These are phyloP conservation scores for Penaeus monodon DNA, from an alignment of 2,888 invertebrate species.

Conservation along the genomic window DNA sequence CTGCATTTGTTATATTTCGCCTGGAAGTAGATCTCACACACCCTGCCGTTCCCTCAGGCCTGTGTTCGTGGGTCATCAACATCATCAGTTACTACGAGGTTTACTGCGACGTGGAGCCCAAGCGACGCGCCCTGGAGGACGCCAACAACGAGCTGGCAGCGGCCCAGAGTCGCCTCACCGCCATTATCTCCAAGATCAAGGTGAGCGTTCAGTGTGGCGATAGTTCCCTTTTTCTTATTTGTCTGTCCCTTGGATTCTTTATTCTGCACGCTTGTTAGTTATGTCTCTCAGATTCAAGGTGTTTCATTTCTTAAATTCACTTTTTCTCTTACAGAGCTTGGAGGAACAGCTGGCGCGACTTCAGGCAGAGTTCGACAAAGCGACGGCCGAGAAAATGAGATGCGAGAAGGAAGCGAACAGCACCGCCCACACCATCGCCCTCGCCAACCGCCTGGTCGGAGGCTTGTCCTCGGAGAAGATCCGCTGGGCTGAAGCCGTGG, in stretches of 20 bases:
- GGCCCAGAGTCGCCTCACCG: conserved; percentile 87
- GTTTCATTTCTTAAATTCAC: too few species aligned
- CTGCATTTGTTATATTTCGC: too few species aligned
- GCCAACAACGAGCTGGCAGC: conserved; percentile 92
- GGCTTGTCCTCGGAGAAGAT: conserved; percentile 96
- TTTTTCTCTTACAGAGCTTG: conserved; percentile 75
- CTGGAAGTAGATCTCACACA: too few species aligned
- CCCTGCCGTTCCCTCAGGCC: conserved; percentile 72
- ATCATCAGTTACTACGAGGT: conserved; percentile 95
- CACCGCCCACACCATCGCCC: conserved; percentile 89
- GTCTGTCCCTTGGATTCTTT: too few species aligned
- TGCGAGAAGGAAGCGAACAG: conserved; percentile 96
- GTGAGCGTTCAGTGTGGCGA: conserved; percentile 73
- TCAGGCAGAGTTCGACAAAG: conserved; percentile 93
- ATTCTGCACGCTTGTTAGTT: too few species aligned
- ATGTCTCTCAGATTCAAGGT: too few species aligned
- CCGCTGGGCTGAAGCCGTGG: conserved; percentile 93
- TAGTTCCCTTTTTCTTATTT: not conserved
- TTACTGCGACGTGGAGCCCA: conserved; percentile 97
- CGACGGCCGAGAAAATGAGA: conserved; percentile 84
- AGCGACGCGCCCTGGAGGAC: conserved; percentile 89
- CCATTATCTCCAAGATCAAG: conserved; percentile 89
- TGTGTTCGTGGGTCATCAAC: conserved; percentile 97
- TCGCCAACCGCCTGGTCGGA: conserved; percentile 93
- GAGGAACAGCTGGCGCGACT: conserved; percentile 89